phyloP scores from a whole-genome alignment of 2,888 invertebrate genomes.

The Volucella inanis region DNA sequence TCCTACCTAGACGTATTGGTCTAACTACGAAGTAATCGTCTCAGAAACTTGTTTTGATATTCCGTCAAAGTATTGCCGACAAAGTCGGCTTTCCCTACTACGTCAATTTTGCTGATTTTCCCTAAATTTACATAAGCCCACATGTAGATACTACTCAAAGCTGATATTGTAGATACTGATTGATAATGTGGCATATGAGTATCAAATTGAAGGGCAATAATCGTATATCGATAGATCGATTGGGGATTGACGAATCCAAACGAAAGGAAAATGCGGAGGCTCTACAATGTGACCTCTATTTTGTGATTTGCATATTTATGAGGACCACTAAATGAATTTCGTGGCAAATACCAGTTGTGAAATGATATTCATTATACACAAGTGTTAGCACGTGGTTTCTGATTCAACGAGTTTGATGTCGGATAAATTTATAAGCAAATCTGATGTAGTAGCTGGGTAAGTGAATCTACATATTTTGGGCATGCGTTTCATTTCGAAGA shows the following conservation, averaged over 20 bases:
- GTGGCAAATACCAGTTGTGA: neutral
- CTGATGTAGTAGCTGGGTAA: too few relatives aligned
- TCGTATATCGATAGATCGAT: too few relatives aligned
- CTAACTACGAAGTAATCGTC: too few relatives aligned
- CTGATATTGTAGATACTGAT: neutral
- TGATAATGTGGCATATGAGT: slow-evolving; percentile 4
- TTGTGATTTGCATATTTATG: slow-evolving; percentile 13
- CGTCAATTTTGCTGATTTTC: neutral
- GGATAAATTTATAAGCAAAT: too few relatives aligned
- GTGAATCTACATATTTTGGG: too few relatives aligned
- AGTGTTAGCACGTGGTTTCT: neutral
- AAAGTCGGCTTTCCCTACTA: neutral
- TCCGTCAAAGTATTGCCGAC: neutral
- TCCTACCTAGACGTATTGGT: too few relatives aligned
- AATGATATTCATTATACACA: neutral
- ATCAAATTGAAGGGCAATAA: neutral
- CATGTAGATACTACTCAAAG: slow-evolving; percentile 1
- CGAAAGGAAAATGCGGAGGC: neutral
- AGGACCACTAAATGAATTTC: neutral
- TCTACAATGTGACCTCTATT: neutral
- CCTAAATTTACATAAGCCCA: too few relatives aligned
- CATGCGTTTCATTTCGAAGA: too few relatives aligned
- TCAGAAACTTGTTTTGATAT: slow-evolving; percentile 34
- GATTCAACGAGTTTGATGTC: too few relatives aligned
- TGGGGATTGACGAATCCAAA: too few relatives aligned